Evolutionary conservation across 2,797 vertebrate genomes (phyloP), one percentile per base, ranked within the genome.

Genomic region (Leptodactylus fallax): DNA sequence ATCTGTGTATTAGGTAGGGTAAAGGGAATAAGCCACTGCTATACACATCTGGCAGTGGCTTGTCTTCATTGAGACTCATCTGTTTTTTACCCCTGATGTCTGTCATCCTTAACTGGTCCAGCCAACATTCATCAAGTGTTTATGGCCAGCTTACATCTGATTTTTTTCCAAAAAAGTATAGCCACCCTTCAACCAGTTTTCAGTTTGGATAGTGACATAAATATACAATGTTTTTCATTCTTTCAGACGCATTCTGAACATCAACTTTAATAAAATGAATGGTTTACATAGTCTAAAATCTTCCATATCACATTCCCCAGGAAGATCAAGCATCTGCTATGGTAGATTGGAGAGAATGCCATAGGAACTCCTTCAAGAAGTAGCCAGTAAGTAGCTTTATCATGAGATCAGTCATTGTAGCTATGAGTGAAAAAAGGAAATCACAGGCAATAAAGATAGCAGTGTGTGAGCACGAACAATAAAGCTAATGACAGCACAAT

Each of bases 361-460:
- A 25, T 45, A 58, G 56, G 79, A 45, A 45, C 7, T 56, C n/a
- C 25, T 45, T 4, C 14, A 36, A 19, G n/a, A 47, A 63, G 49
- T 12, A 51, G 71, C 47, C 47, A 67, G 45, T 19, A 78, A 67
- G 23, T 19, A 78, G n/a, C 74, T 78, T 53, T 85, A 78, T 85
- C 74, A 85, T 63, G 72, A 53, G 74, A 65, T 78, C 74, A 85
- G 72, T 49, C 67, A 74, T 84, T 85, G 83, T 2, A 3, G 72
- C 53, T 74, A 61, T 58, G 17, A 77, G 56, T 19, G 53, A 14
- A 53, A 74, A 81, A 72, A 87, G 79, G 78, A 87, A 60, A 81
- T 87, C 85, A 87, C 85, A 78, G 86, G 49, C 80, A 83, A 53
- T 83, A 65, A 87, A 71, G 61, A 78, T 45, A 83, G 63, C 47